Evolutionary conservation across 2,113 vertebrate genomes (phyloP).

Genomic region (Ctenodactylus gundi): DNA sequence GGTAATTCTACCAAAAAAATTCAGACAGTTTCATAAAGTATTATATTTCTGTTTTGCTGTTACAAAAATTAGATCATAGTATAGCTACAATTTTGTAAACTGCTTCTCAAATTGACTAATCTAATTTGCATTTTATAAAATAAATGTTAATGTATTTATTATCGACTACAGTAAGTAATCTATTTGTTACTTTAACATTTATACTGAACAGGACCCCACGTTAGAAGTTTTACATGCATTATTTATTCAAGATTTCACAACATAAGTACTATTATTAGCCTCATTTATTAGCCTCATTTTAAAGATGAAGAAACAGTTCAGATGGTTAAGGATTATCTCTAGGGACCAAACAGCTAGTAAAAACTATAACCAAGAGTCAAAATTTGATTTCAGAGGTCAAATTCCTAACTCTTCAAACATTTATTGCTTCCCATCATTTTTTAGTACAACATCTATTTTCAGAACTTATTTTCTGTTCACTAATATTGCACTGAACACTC

Average conservation of each 20-base stretch:
- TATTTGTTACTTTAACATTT: conserved; percentile 16
- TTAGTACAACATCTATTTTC: background rate
- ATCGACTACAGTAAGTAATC: background rate
- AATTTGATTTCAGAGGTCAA: background rate
- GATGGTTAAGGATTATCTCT: background rate
- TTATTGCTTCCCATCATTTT: background rate
- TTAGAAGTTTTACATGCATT: background rate
- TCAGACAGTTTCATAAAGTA: background rate
- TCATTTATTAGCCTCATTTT: background rate
- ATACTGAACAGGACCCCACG: background rate
- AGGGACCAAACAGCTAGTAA: background rate
- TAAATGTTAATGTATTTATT: background rate
- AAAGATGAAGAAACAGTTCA: background rate
- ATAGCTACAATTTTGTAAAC: background rate
- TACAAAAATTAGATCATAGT: background rate
- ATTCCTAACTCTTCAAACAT: background rate
- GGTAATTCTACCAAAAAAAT: background rate
- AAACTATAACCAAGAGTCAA: background rate
- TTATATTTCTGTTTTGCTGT: background rate
- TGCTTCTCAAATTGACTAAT: background rate
- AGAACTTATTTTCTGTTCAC: background rate
- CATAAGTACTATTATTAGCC: background rate
- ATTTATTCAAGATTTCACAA: background rate
- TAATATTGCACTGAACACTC: background rate
- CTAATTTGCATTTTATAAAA: conserved; percentile 13